Evolutionary conservation across 2,797 vertebrate species (phyloP), one percentile per base, ranked within the genome.

Genomic region (Enteromius fasciolatus): DNA sequence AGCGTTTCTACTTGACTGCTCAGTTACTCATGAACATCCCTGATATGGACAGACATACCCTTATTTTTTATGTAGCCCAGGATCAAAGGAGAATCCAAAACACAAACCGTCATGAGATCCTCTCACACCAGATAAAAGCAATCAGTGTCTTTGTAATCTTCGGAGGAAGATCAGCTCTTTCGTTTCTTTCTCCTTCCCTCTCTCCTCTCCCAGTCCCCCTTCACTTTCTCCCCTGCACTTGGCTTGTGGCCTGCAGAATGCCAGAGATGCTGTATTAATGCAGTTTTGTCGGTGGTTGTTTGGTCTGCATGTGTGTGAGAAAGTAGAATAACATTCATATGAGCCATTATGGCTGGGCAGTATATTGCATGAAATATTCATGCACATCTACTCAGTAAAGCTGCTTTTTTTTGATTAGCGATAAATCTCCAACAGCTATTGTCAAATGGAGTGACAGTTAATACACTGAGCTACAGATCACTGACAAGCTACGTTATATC

Each of bases 201-300:
- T 84, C 25, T 63, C 11, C 68, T 36, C 23, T 54, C 46, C 78
- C 72, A 15, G 86, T 78, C 82, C 23, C 68, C 7, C 82, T 59
- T 63, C 18, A 80, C 80, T 72, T 78, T 77, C 63, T 81, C 20
- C 63, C 28, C 31, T 87, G 28, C 84, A 85, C 36, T 64, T 39
- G 36, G 57, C 64, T 63, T 25, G 36, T 70, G 66, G 69, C 33
- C 25, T 74, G 61, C 15, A 68, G 69, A 69, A 76, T 76, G 75
- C 25, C 39, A 73, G 48, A 59, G 52, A 23, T 66, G 54, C 50
- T 25, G 52, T 80, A 52, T 84, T 75, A 14, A 46, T 57, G 61
- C 59, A 33, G 25, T 39, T 48, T 66, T 83, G 52, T 77, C 39
- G 74, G 48, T 36, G 28, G 15, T 28, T 4, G 33, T n/a, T 54